Conservation (phyloP, 2,797 vertebrate species). For the Gallinago solitaria region DNA sequence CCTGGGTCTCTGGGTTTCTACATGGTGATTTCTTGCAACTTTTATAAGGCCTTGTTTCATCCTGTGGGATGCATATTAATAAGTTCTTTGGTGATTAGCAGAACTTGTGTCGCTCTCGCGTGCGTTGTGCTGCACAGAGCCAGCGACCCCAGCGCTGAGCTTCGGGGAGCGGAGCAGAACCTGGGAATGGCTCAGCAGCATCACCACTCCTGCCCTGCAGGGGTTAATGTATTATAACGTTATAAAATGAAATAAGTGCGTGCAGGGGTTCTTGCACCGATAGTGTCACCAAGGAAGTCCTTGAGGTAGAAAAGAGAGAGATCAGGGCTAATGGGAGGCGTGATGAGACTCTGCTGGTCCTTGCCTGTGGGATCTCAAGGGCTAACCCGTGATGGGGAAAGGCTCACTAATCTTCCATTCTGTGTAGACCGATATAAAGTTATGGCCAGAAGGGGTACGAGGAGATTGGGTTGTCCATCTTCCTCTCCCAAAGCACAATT, state of each 20-base stretch:
- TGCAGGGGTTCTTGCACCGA: not conserved
- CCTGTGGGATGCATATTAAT: not conserved
- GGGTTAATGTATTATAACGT: not conserved
- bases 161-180: not conserved
- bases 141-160: accelerated
- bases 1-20: not conserved
- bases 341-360: not conserved
- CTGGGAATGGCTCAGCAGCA: not conserved
- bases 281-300: not conserved
- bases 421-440: not conserved
- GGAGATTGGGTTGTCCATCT: accelerated
- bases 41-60: not conserved
- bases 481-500: not conserved
- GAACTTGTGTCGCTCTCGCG: not conserved
- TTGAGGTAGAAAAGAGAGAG: not conserved
- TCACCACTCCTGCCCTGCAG: not conserved
- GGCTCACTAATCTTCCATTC: not conserved
- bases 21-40: not conserved
- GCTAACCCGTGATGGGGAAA: not conserved
- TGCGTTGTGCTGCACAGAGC: accelerated
- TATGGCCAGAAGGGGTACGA: not conserved
- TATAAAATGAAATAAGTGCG: not conserved
- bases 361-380: not conserved
- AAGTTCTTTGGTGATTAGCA: not conserved
- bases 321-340: not conserved